Evolutionary conservation across 2,888 invertebrate species (phyloP), one percentile per base, ranked within the genome.

Genomic region (Caenorhabditis afra): DNA sequence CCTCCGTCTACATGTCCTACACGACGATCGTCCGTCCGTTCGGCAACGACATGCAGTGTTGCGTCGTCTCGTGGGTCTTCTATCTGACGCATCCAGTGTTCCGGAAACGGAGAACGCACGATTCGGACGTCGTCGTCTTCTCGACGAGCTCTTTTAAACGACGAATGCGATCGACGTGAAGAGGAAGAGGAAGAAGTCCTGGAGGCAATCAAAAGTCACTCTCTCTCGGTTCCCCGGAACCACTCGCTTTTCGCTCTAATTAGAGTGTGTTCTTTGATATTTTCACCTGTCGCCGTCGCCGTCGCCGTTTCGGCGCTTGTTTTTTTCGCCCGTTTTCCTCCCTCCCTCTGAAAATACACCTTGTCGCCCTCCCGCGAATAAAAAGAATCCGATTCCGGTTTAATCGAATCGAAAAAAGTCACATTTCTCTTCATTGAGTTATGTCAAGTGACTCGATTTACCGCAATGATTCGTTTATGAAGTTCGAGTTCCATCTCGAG

Each of bases 1-100:
- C 70, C 22, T 47, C 7, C 22, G 29, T 41, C 20, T 70, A 70
- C 47, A 52, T 44, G n/a, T 61, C 70, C 22, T 70, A 53, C 59
- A 3, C 47, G 0, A 53, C 44, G 14, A 61, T 70, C 16, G 8
- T 70, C 5, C 44, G 61, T 3, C 55, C 55, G 8, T 71, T 71
- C 39, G 62, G 62, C 12, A 71, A 71, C 41, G 71, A 71, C 53
- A 47, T 71, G 39, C 71, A 71, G 39, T 45, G 35, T 14, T 71
- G 71, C 41, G 49, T 62, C 12, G 71, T 71, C 39, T 55, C 71
- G 35, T 62, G 45, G 55, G 71, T 62, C 16, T 71, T 71, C 41
- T 71, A 71, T 11, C 7, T 62, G 41, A 71, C 71, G 8, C 71
- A 71, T 62, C 71, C 71, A 1, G 53, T 23, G 10, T 71, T 71